Percentiles rank a stretch among this genome's conserved stretches.
Conservation (phyloP, 2,888 invertebrate genomes). For the Tetranychus truncatus region DNA sequence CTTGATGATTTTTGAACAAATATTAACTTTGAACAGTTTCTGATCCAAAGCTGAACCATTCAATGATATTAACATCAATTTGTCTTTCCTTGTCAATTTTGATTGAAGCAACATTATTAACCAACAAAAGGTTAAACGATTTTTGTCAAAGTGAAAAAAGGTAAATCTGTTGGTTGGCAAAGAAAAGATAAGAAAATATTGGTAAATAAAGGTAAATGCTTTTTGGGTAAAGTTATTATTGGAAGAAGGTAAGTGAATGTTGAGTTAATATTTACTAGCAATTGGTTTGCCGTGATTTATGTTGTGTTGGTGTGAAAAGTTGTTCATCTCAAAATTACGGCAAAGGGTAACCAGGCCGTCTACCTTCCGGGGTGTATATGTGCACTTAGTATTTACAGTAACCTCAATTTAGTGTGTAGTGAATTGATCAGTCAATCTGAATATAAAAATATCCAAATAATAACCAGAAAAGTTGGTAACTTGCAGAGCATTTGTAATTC, state of each 20-base stretch:
- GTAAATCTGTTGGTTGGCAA: no score
- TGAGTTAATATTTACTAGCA: background rate
- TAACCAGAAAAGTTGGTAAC: background rate
- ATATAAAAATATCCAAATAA: background rate
- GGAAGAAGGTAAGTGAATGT: no score
- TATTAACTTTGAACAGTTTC: background rate
- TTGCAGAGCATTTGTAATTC: background rate
- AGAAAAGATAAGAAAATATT: no score
- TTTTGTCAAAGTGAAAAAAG: no score
- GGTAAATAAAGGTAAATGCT: no score
- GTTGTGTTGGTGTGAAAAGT: background rate
- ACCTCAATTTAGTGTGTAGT: background rate
- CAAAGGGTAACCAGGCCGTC: background rate
- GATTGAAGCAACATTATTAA: no score
- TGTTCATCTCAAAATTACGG: background rate
- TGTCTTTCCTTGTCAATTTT: background rate
- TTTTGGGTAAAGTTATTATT: no score
- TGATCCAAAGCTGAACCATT: background rate
- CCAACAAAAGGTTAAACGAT: no score
- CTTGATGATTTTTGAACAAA: background rate
- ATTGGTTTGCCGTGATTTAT: background rate
- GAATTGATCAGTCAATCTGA: background rate
- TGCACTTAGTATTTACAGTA: background rate
- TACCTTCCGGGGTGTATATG: background rate
- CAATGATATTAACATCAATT: background rate